Evolutionary conservation across 2,888 invertebrate genomes (phyloP), one percentile per base, ranked within the genome.

Genomic region (Apotomis turbidana): DNA sequence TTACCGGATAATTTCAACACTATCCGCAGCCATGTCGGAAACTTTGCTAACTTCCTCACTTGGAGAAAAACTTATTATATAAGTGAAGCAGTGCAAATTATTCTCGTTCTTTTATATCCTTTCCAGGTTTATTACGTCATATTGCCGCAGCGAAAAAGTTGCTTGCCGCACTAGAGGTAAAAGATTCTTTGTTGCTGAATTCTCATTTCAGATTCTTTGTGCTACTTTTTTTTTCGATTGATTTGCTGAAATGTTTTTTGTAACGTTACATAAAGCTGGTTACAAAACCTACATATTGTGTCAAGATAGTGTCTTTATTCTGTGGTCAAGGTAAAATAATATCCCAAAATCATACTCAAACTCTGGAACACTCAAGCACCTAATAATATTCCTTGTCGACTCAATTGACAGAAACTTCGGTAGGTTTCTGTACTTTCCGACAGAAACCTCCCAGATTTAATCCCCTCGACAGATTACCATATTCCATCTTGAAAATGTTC

Each of bases 401-500:
- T 27, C 27, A 27, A 27, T 27, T 1, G 27, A 27, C 27, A 27
- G 27, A 27, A 27, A 27, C 27, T 27, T 27, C 27, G 27, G 27
- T 27, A 27, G 27, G 27, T 27, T 27, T 27, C 27, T 27, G 27
- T 49, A 67, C 36, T 55, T 71, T 67, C 10, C 67, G 36, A 49
- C 3, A 36, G 6, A 3, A 60, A 49, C 49, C 41, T 41, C 54
- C 36, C 10, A 15, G 27, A 36, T 49, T 38, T 67, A 61, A 57
- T 71, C 66, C 54, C 64, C 8, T 6, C 27, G n/a, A n/a, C 13
- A 49, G 57, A 68, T 71, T 71, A 57, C 5, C 57, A 71, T 62
- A 71, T 71, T 71, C 51, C 12, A 61, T 71, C 60, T 46, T 27
- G 49, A 61, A 61, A 71, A 68, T 68, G 27, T 44, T 51, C 15